Evolutionary conservation across 2,888 invertebrate species (phyloP).

Genomic region (Harpalus rufipes): DNA sequence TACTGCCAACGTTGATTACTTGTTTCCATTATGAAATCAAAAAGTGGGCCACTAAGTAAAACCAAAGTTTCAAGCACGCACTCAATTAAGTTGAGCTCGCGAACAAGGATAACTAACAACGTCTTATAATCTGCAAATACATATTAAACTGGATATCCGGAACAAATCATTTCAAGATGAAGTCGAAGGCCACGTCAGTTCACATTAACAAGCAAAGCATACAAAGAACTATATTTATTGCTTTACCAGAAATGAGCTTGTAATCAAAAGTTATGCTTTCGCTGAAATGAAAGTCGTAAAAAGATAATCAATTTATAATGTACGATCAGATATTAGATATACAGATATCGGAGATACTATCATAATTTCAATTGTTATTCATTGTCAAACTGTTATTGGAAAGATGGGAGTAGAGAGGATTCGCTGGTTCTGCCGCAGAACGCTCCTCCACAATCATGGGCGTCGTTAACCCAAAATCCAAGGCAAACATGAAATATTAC

Average conservation of each 20-base stretch:
- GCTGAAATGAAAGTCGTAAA: slow-evolving; percentile 34
- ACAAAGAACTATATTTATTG: slow-evolving; percentile 13
- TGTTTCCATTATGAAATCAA: background rate
- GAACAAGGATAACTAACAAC: slow-evolving; percentile 12
- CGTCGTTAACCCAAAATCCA: no score
- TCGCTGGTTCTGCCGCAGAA: no score
- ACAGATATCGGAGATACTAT: slow-evolving; percentile 22
- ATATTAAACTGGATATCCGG: slow-evolving; percentile 18
- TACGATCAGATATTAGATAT: slow-evolving; percentile 4
- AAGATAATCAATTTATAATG: slow-evolving; percentile 35
- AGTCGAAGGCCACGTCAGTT: background rate
- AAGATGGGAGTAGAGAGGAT: no score
- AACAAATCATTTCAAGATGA: slow-evolving; percentile 29
- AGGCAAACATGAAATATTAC: no score
- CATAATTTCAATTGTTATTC: slow-evolving; percentile 14
- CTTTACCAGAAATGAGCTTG: slow-evolving; percentile 31
- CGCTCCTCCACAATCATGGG: no score
- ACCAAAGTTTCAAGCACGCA: slow-evolving; percentile 16
- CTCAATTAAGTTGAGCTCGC: background rate
- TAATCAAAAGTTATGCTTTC: slow-evolving; percentile 34
- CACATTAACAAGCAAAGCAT: background rate
- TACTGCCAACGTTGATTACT: no score
- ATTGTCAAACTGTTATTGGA: background rate
- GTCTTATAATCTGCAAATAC: slow-evolving; percentile 16
- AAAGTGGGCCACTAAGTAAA: background rate